Conservation (phyloP, 2,888 invertebrate species). For the Stratiomys singularior region DNA sequence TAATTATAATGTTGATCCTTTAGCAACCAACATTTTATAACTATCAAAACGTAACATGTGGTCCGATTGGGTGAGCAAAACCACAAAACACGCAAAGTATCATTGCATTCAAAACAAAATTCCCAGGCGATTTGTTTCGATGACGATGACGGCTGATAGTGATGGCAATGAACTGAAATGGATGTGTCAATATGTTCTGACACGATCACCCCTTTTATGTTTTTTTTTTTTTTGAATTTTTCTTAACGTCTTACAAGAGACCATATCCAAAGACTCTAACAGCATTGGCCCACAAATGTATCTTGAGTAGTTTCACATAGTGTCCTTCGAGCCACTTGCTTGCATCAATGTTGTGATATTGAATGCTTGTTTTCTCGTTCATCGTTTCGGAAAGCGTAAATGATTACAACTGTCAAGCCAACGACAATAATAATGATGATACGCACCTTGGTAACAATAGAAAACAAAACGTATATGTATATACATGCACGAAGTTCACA, state of each 20-base stretch:
- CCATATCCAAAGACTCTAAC: too few relatives aligned
- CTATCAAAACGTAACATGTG: conserved; percentile 13
- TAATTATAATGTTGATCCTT: conserved; percentile 25
- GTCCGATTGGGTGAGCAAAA: neutral
- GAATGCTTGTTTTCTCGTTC: conserved; percentile 14
- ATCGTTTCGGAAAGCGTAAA: conserved; percentile 36
- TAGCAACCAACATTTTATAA: conserved; percentile 10
- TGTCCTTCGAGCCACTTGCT: neutral
- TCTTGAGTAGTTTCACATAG: neutral
- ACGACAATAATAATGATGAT: neutral
- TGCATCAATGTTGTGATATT: neutral
- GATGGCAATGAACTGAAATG: neutral
- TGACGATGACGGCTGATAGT: too few relatives aligned
- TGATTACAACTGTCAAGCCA: neutral
- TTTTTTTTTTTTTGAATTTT: neutral
- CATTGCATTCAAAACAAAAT: neutral
- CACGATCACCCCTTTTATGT: neutral
- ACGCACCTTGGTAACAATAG: conserved; percentile 22
- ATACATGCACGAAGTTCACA: neutral
- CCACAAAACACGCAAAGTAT: conserved; percentile 34
- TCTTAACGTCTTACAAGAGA: neutral
- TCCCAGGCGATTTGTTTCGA: conserved; percentile 28
- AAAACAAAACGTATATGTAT: neutral
- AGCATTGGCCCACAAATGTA: too few relatives aligned
- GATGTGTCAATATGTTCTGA: neutral